A percentile compares a stretch with the other conserved stretches of the same genome.
Evolutionary conservation across 2,888 invertebrate species (phyloP).

Genomic region (Lasioglossum villosulum): DNA sequence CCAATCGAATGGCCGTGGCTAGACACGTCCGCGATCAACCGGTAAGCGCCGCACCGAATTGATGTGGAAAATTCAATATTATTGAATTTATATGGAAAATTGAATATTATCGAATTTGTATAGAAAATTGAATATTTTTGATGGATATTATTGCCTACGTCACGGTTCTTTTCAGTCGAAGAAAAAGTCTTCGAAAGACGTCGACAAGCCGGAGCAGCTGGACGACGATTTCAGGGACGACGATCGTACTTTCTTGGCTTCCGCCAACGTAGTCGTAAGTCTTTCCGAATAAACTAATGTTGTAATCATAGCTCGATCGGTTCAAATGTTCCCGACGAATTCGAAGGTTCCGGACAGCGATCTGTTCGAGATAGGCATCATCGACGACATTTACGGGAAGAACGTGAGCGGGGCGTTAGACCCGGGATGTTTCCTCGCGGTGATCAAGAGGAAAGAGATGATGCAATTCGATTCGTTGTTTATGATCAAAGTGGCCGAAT

Average conservation of each 20-base stretch:
- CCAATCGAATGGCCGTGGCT: conserved; percentile 89
- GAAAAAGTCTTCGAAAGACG: conserved; percentile 32
- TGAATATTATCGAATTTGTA: too few relatives aligned
- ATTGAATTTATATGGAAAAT: too few relatives aligned
- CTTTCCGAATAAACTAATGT: too few relatives aligned
- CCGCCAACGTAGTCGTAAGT: neutral
- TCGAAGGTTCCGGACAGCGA: conserved; percentile 89
- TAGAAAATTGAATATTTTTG: too few relatives aligned
- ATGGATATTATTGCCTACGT: too few relatives aligned
- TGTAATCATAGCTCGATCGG: too few relatives aligned
- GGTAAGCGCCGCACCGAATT: conserved; percentile 62
- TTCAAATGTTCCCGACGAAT: neutral
- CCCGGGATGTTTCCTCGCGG: conserved; percentile 88
- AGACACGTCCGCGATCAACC: conserved; percentile 86
- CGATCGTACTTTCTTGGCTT: neutral
- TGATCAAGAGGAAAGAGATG: conserved; percentile 90
- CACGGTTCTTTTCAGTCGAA: conserved; percentile 6
- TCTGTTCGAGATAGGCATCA: conserved; percentile 88
- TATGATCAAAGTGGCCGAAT: conserved; percentile 93
- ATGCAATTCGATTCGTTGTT: conserved; percentile 92
- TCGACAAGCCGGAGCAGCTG: neutral
- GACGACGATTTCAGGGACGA: neutral
- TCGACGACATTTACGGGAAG: conserved; percentile 87
- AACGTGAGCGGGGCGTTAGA: conserved; percentile 84
- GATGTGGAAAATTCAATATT: too few relatives aligned